Percentiles rank a stretch among this genome's conserved stretches.
Evolutionary conservation across 1,140 invertebrate species (phyloP).

Genomic region (Sminthurinus signatus): DNA sequence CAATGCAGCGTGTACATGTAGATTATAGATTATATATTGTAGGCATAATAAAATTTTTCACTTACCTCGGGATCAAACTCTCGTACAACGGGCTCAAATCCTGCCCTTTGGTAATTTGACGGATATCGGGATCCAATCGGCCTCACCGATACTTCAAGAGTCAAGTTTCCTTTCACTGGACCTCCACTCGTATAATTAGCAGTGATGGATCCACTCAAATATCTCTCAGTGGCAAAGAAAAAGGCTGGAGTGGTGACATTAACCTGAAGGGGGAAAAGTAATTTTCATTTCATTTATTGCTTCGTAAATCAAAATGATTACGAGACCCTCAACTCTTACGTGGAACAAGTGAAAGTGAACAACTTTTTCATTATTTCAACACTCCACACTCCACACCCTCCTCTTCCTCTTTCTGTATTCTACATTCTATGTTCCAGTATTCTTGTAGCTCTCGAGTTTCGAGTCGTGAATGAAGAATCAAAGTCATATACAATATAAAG

Average conservation of each 20-base stretch:
- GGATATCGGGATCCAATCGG: slow-evolving; percentile 49
- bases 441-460: no score
- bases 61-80: slow-evolving; percentile 29
- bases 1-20: no score
- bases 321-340: no score
- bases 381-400: no score
- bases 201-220: slow-evolving; percentile 73
- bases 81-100: slow-evolving; percentile 28
- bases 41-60: no score
- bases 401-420: no score
- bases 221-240: slow-evolving; percentile 76
- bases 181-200: slow-evolving; percentile 89
- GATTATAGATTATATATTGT: no score
- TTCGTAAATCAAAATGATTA: slow-evolving; percentile 10
- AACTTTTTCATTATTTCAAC: no score
- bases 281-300: not conserved
- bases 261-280: slow-evolving; percentile 55
- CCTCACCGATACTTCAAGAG: slow-evolving; percentile 66
- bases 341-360: no score
- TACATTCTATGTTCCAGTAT: no score
- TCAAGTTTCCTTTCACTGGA: slow-evolving; percentile 76
- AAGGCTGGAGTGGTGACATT: slow-evolving; percentile 94
- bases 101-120: not conserved
- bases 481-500: no score
- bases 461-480: no score